phyloP scores from a whole-genome alignment of 2,888 invertebrate species.

The Drosophila affinis region DNA sequence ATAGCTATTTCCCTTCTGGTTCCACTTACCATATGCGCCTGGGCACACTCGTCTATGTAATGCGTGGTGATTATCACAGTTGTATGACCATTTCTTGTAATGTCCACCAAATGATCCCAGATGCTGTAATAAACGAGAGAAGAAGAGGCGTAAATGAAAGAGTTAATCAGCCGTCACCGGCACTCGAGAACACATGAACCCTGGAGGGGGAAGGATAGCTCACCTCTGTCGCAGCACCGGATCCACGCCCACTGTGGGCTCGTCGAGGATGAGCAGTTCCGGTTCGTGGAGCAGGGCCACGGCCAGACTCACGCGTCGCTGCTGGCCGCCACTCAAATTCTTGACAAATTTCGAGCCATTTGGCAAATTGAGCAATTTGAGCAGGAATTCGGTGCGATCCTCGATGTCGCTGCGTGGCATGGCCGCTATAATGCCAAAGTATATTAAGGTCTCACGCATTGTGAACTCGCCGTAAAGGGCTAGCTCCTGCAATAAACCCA shows the following conservation, averaged over 20 bases:
- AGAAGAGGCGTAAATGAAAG: conserved; percentile 33
- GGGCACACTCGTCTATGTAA: conserved; percentile 94
- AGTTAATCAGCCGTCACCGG: conserved; percentile 35
- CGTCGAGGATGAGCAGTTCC: conserved; percentile 94
- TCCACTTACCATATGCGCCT: conserved; percentile 89
- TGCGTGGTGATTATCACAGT: conserved; percentile 95
- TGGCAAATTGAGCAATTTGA: conserved; percentile 87
- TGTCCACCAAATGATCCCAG: conserved; percentile 93
- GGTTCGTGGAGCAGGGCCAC: conserved; percentile 95
- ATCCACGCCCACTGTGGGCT: conserved; percentile 97
- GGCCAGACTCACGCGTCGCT: conserved; percentile 93
- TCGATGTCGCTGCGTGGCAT: conserved; percentile 89
- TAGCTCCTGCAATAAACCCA: conserved; percentile 85
- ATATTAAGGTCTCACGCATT: conserved; percentile 91
- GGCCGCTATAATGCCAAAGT: conserved; percentile 93
- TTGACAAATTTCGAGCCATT: conserved; percentile 87
- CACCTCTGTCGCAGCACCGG: conserved; percentile 92
- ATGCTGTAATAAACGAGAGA: conserved; percentile 85
- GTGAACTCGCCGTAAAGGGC: conserved; percentile 91
- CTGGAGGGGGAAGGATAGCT: conserved; percentile 16
- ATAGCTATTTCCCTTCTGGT: not conserved
- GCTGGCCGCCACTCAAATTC: conserved; percentile 94
- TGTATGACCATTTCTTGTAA: conserved; percentile 89
- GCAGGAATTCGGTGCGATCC: conserved; percentile 89
- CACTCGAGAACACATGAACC: too few species aligned